Conservation (phyloP, 2,888 invertebrate species). For the Opisthograptis luteolata region DNA sequence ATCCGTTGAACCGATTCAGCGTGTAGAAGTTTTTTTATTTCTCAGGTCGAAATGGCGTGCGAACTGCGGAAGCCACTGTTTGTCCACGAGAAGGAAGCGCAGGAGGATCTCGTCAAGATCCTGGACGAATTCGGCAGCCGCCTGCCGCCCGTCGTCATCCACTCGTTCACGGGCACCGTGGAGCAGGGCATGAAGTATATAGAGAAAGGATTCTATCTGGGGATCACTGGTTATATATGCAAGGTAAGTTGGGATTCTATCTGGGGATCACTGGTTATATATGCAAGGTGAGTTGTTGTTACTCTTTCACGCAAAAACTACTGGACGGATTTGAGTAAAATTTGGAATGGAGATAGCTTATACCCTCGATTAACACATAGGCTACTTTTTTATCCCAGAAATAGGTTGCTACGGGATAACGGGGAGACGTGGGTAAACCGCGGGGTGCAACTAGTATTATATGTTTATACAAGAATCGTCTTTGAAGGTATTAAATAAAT, state of each 20-base stretch:
- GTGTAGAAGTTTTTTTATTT: conserved; percentile 38
- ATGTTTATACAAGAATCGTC: background rate
- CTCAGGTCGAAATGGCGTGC: conserved; percentile 92
- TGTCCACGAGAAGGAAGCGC: conserved; percentile 96
- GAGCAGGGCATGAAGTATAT: conserved; percentile 92
- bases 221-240: conserved; percentile 90
- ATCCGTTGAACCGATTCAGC: no score
- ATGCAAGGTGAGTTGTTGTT: conserved; percentile 88
- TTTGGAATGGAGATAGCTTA: no score
- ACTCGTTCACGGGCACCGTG: conserved; percentile 95
- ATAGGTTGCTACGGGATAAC: no score
- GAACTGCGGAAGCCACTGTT: conserved; percentile 94
- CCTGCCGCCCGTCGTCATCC: conserved; percentile 93
- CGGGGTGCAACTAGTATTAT: no score
- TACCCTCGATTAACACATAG: no score
- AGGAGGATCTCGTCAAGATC: conserved; percentile 92
- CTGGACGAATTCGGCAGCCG: conserved; percentile 69
- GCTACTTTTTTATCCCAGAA: no score
- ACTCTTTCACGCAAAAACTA: no score
- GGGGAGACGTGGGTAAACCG: no score
- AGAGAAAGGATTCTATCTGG: conserved; percentile 93
- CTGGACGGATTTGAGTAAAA: no score
- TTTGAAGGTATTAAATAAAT: no score
- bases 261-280: conserved; percentile 91
- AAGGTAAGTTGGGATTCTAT: conserved; percentile 91